Evolutionary conservation across 2,113 vertebrate species (phyloP).

Genomic region (Progne subis): DNA sequence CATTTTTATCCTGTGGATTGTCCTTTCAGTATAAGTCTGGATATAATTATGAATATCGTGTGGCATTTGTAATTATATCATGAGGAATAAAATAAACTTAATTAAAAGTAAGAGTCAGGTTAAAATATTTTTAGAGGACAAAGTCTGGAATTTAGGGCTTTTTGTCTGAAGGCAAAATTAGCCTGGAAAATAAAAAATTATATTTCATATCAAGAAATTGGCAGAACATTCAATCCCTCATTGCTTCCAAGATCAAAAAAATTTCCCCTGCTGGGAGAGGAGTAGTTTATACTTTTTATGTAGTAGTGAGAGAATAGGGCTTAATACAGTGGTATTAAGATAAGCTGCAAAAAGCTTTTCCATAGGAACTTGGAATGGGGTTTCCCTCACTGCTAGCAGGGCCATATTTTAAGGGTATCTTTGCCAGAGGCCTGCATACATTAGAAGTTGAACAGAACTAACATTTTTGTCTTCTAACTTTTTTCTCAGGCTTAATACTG

Average conservation of each 20-base stretch:
- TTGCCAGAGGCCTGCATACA: not conserved
- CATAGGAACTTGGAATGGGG: not conserved
- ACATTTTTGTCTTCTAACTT: not conserved
- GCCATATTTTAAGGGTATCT: not conserved
- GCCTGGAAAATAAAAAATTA: not conserved
- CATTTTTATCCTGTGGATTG: not conserved
- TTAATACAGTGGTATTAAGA: slow-evolving; percentile 3
- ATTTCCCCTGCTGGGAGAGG: not conserved
- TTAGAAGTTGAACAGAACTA: not conserved
- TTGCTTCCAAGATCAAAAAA: not conserved
- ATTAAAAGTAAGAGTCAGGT: not conserved
- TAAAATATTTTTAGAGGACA: not conserved
- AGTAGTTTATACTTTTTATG: not conserved
- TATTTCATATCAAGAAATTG: not conserved
- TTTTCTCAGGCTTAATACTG: not conserved
- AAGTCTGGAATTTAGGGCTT: not conserved
- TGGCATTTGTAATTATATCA: not conserved
- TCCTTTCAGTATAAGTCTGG: not conserved
- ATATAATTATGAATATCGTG: not conserved
- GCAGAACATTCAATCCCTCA: not conserved
- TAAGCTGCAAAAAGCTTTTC: slow-evolving; percentile 22
- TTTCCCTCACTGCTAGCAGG: not conserved
- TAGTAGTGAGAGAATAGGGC: not conserved
- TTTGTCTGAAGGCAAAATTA: not conserved
- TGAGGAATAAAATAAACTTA: not conserved